Conservation (phyloP, 2,888 invertebrate genomes). For the Beris chalybata region DNA sequence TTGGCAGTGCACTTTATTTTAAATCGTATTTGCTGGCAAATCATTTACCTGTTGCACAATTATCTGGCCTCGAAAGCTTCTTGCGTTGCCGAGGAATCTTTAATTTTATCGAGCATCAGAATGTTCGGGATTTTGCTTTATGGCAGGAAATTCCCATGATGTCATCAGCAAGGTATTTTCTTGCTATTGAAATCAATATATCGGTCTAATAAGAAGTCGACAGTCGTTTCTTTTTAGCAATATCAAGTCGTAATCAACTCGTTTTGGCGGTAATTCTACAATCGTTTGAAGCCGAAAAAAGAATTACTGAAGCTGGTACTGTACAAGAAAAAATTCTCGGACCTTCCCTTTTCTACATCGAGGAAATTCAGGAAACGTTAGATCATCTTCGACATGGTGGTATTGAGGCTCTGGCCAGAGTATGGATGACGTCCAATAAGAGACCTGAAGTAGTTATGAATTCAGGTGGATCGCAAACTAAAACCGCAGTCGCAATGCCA, state of each 20-base stretch:
- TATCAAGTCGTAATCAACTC: conserved; percentile 73
- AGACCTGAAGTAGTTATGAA: conserved; percentile 56
- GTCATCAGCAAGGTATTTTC: conserved; percentile 26
- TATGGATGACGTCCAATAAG: conserved; percentile 61
- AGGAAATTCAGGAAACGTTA: conserved; percentile 86
- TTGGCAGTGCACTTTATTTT: conserved; percentile 60
- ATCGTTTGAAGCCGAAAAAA: conserved; percentile 30
- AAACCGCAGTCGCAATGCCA: neutral
- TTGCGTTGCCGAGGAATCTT: conserved; percentile 75
- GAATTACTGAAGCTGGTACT: conserved; percentile 40
- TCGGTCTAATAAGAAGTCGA: too few relatives aligned
- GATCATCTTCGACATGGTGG: conserved; percentile 76
- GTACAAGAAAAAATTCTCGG: conserved; percentile 56
- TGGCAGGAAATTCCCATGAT: conserved; percentile 69
- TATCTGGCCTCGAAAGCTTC: conserved; percentile 74
- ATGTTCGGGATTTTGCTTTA: conserved; percentile 70
- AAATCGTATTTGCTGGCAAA: conserved; percentile 66
- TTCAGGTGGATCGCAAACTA: conserved; percentile 22
- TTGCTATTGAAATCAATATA: neutral
- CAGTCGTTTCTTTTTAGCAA: conserved; percentile 71
- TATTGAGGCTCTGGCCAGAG: conserved; percentile 69
- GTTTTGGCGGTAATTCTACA: conserved; percentile 69
- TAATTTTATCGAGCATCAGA: conserved; percentile 66
- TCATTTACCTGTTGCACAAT: conserved; percentile 74
- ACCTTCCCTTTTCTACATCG: conserved; percentile 83